phyloP scores from a whole-genome alignment of 1,140 invertebrate genomes.

The Stegodyphus dumicola region DNA sequence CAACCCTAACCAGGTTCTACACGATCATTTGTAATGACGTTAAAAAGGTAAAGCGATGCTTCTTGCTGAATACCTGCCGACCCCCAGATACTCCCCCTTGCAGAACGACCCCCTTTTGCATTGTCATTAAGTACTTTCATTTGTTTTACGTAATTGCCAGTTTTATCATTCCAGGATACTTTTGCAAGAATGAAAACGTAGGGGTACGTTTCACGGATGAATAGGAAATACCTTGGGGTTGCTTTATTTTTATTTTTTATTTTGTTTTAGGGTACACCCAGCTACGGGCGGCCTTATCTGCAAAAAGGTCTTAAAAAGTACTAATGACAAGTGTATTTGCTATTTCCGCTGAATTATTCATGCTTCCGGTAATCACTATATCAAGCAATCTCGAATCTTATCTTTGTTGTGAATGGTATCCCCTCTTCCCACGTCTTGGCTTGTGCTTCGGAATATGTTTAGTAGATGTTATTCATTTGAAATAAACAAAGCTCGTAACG shows the following conservation, averaged over 20 bases:
- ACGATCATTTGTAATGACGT: slow-evolving; percentile 54
- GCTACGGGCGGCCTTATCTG: slow-evolving; percentile 20
- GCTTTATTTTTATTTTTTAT: slow-evolving; percentile 11
- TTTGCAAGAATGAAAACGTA: slow-evolving; percentile 8
- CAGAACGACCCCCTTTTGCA: slow-evolving; percentile 10
- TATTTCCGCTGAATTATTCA: slow-evolving; percentile 32
- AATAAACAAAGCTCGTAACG: no score
- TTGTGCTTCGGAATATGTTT: no score
- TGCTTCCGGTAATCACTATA: background rate
- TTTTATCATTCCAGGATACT: slow-evolving; percentile 34
- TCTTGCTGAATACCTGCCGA: background rate
- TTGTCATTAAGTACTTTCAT: slow-evolving; percentile 59
- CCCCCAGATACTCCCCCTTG: background rate
- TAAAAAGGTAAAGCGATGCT: slow-evolving; percentile 31
- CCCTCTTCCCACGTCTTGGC: no score
- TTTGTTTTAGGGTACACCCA: background rate
- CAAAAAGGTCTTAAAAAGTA: slow-evolving; percentile 29
- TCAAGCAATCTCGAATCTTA: no score
- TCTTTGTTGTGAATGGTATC: no score
- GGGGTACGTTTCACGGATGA: background rate
- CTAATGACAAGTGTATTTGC: slow-evolving; percentile 9
- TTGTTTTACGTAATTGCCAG: slow-evolving; percentile 60
- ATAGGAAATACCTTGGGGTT: background rate
- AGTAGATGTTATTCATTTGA: no score
- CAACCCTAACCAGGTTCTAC: background rate